Conservation (phyloP, 1,140 invertebrate species). For the Caerostris extrusa region DNA sequence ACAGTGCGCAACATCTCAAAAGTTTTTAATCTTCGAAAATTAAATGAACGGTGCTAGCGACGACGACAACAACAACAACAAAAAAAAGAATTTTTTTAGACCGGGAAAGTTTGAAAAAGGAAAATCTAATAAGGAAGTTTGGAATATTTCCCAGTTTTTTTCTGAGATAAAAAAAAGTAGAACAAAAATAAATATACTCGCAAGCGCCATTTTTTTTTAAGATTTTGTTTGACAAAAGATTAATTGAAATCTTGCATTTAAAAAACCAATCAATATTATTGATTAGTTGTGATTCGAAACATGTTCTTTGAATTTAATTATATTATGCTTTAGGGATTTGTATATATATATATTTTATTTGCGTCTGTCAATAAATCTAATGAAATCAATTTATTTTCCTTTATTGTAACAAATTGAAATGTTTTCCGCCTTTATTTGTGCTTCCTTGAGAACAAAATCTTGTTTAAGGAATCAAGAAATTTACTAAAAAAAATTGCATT, state of each 20-base stretch:
- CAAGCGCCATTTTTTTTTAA: neutral
- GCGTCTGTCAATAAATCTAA: no score
- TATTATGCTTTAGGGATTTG: no score
- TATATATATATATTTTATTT: no score
- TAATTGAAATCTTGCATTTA: neutral
- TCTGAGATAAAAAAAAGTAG: neutral
- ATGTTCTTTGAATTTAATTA: neutral
- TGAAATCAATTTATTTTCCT: no score
- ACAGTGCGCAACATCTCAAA: neutral
- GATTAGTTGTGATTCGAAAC: neutral
- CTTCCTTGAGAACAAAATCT: no score
- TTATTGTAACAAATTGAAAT: no score
- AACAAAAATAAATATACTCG: neutral
- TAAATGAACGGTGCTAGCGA: neutral
- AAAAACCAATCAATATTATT: neutral
- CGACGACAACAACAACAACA: neutral
- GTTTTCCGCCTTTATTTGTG: no score
- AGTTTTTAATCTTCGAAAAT: conserved; percentile 18
- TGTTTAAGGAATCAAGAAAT: no score
- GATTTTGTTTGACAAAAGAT: neutral
- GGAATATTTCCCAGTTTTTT: neutral
- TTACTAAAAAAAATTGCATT: no score
- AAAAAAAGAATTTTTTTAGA: no score
- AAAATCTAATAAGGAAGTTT: neutral
- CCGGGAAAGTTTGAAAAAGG: neutral